A percentile compares a stretch with the other conserved stretches of the same genome.
phyloP scores from a whole-genome alignment of 2,888 invertebrate genomes.

The Hofmannophila pseudospretella region DNA sequence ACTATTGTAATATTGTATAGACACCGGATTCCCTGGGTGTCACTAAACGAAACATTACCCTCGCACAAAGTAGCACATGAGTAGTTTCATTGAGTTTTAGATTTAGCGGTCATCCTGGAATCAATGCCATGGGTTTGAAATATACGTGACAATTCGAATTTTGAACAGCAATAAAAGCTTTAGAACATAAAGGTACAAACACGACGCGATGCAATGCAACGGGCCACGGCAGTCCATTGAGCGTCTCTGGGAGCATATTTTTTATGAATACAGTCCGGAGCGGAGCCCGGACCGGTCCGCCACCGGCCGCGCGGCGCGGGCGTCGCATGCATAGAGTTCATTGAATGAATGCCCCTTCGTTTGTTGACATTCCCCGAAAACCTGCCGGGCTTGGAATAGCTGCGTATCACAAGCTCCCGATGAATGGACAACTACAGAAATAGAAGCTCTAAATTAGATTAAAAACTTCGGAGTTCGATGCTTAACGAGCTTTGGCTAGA shows the following conservation, averaged over 20 bases:
- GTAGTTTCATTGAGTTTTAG: too few relatives aligned
- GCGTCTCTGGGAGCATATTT: conserved; percentile 63
- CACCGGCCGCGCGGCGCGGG: conserved; percentile 35
- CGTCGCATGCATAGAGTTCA: conserved; percentile 66
- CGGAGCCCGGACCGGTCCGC: conserved; percentile 63
- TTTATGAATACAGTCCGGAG: conserved; percentile 72
- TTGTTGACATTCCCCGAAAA: conserved; percentile 78
- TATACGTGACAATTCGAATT: conserved; percentile 37
- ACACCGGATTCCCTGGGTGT: too few relatives aligned
- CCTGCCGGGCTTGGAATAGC: conserved; percentile 73
- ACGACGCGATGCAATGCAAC: conserved; percentile 15
- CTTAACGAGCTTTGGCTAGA: conserved; percentile 38
- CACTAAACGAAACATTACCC: too few relatives aligned
- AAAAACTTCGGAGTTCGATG: conserved; percentile 58
- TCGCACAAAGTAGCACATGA: too few relatives aligned
- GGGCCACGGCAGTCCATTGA: conserved; percentile 55
- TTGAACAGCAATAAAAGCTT: conserved; percentile 35
- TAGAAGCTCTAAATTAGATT: conserved; percentile 57
- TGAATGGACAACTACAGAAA: conserved; percentile 67
- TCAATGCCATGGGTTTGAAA: too few relatives aligned
- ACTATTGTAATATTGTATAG: too few relatives aligned
- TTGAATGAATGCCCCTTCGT: conserved; percentile 71
- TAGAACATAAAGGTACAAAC: conserved; percentile 24
- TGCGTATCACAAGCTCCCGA: conserved; percentile 60
- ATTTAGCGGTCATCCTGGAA: too few relatives aligned